These are phyloP conservation scores for Sarcoramphus papa DNA, from an alignment of 2,797 vertebrate genomes.

Conservation along the genomic window DNA sequence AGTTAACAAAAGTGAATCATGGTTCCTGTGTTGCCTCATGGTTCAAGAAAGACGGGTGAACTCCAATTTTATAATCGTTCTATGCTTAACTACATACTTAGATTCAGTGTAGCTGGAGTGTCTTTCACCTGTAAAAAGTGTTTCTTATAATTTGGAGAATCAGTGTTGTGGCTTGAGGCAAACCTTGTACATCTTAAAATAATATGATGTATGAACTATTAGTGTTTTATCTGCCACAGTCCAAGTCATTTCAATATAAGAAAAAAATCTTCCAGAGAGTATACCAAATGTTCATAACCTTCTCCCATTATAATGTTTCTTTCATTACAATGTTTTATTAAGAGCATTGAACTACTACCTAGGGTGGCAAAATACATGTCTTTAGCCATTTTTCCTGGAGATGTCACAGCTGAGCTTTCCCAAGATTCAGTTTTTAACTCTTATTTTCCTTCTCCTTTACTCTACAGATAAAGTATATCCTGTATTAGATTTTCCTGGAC, in stretches of 20 bases:
- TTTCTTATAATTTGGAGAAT: background rate
- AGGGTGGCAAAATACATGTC: background rate
- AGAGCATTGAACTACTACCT: background rate
- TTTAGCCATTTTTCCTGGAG: background rate
- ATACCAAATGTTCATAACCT: background rate
- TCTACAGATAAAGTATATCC: background rate
- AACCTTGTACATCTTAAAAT: background rate
- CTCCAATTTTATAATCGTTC: background rate
- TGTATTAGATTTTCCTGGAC: background rate
- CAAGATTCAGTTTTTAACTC: background rate
- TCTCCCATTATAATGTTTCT: background rate
- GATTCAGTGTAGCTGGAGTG: background rate
- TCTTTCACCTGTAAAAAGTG: background rate
- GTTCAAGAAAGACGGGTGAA: background rate
- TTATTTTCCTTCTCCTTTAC: background rate
- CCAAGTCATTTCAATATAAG: background rate
- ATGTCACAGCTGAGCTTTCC: background rate
- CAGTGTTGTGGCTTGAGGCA: background rate
- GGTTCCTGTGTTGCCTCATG: background rate
- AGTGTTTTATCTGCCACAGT: background rate
- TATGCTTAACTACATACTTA: background rate
- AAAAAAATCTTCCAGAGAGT: background rate
- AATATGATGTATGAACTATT: background rate
- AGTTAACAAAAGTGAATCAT: background rate
- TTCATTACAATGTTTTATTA: background rate